Evolutionary conservation across 2,888 invertebrate species (phyloP).

Genomic region (Melanostoma mellinum): DNA sequence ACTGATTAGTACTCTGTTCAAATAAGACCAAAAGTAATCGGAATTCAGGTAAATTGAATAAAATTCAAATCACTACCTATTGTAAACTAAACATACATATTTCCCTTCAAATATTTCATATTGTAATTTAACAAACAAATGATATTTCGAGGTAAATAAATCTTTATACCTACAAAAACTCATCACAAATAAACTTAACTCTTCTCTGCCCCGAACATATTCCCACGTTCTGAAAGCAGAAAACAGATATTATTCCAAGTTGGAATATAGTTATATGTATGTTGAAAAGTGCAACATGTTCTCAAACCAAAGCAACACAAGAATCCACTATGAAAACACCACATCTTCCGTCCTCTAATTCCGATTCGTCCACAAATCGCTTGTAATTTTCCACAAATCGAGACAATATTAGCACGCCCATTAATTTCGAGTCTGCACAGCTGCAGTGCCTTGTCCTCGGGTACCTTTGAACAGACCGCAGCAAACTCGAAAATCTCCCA

Average conservation of each 20-base stretch:
- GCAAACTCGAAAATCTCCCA: slow-evolving; percentile 10
- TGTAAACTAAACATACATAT: too few species aligned
- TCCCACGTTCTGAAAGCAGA: neutral
- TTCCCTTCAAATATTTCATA: too few species aligned
- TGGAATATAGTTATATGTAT: neutral
- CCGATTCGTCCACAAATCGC: slow-evolving; percentile 40
- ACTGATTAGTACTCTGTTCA: too few species aligned
- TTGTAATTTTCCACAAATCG: slow-evolving; percentile 60
- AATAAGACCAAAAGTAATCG: too few species aligned
- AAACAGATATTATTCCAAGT: slow-evolving; percentile 2
- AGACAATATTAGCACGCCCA: slow-evolving; percentile 70
- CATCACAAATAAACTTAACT: too few species aligned
- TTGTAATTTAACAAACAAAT: too few species aligned
- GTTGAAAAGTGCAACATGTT: neutral
- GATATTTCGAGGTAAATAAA: too few species aligned
- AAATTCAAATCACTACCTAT: too few species aligned
- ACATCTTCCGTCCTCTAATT: slow-evolving; percentile 1
- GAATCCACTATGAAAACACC: neutral
- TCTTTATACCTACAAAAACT: too few species aligned
- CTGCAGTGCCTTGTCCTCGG: slow-evolving; percentile 4
- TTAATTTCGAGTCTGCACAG: slow-evolving; percentile 54
- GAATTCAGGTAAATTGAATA: too few species aligned
- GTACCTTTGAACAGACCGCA: slow-evolving; percentile 23
- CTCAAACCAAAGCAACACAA: neutral
- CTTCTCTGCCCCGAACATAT: too few species aligned